Evolutionary conservation across 2,888 invertebrate genomes (phyloP).

Genomic region (Platycheirus rosarum): DNA sequence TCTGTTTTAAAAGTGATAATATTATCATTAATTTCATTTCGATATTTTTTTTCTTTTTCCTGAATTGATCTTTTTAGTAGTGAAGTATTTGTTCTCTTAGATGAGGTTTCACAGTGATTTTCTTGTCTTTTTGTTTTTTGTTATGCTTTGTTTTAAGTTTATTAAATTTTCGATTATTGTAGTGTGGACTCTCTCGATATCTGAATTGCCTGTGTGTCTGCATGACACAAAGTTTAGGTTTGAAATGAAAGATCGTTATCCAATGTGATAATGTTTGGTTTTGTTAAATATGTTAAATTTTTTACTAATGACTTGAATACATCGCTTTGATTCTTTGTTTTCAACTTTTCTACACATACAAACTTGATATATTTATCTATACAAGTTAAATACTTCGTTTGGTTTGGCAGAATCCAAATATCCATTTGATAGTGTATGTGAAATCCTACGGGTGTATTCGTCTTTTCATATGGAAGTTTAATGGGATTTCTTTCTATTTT

Average conservation of each 20-base stretch:
- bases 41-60: too few species aligned
- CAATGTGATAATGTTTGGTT: not conserved
- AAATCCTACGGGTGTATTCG: not conserved
- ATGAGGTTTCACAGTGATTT: too few species aligned
- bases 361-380: too few species aligned
- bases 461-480: conserved; percentile 1
- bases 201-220: not conserved
- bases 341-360: conserved; percentile 1
- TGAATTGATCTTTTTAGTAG: too few species aligned
- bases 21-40: too few species aligned
- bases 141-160: too few species aligned
- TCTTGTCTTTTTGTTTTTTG: too few species aligned
- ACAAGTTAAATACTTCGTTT: too few species aligned
- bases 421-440: too few species aligned
- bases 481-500: not conserved
- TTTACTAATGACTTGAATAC: not conserved
- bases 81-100: too few species aligned
- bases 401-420: too few species aligned
- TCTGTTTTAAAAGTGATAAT: not conserved
- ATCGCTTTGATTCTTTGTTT: not conserved
- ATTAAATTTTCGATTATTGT: too few species aligned
- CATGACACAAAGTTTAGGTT: not conserved
- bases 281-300: not conserved
- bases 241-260: not conserved
- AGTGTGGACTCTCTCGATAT: not conserved